A percentile compares a stretch with the other conserved stretches of the same genome.
phyloP scores from a whole-genome alignment of 2,113 vertebrate genomes.

The Sphaerodactylus townsendi region DNA sequence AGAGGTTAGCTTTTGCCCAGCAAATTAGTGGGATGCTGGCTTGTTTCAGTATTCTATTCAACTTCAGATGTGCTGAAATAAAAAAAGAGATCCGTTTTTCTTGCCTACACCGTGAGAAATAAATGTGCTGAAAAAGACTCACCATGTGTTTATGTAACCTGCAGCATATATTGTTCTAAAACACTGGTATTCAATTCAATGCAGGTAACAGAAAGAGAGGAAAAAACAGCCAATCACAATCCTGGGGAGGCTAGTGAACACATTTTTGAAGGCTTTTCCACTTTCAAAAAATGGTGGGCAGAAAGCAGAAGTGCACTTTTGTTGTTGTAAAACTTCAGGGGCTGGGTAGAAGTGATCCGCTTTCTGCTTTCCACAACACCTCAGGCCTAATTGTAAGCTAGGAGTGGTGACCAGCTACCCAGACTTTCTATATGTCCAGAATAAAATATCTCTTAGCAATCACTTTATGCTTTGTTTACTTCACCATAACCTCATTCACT shows the following conservation, averaged over 20 bases:
- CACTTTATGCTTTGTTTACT: background rate
- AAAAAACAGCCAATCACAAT: background rate
- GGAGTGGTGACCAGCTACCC: no score
- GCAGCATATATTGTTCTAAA: background rate
- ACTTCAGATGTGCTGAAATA: conserved; percentile 21
- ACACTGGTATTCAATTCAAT: background rate
- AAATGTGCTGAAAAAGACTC: background rate
- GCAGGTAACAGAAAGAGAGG: background rate
- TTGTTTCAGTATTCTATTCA: conserved; percentile 41
- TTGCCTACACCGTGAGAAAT: conserved; percentile 23
- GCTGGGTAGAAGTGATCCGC: background rate
- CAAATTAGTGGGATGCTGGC: conserved; percentile 63
- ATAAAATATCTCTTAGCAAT: background rate
- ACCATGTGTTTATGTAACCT: background rate
- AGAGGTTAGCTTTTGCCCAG: conserved; percentile 57
- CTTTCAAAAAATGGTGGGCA: background rate
- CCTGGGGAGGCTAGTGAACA: background rate
- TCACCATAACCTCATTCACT: background rate
- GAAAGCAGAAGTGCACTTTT: background rate
- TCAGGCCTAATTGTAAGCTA: background rate
- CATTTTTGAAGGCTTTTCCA: background rate
- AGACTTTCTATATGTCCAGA: background rate
- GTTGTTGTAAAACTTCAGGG: background rate
- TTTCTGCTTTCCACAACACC: background rate
- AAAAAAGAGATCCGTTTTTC: background rate